Conservation (phyloP, 1,140 invertebrate species). For the Eueides isabella region DNA sequence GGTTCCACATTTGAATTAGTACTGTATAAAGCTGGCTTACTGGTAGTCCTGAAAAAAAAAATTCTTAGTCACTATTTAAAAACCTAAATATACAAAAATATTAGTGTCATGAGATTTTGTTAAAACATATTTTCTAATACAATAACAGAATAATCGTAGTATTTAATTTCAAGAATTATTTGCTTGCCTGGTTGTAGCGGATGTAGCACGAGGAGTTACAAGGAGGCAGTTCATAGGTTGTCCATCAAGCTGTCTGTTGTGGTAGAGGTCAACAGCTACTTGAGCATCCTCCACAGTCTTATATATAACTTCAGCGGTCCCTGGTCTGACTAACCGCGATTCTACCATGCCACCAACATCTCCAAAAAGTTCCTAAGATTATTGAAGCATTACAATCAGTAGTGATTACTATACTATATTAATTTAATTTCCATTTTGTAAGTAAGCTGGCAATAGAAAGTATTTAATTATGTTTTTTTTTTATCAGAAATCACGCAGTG, state of each 20-base stretch:
- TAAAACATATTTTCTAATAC: too few species aligned
- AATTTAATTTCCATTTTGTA: too few species aligned
- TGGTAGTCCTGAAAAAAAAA: slow-evolving; percentile 60
- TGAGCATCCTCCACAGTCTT: slow-evolving; percentile 92
- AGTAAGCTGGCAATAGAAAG: too few species aligned
- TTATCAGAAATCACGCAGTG: too few species aligned
- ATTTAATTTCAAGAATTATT: neutral
- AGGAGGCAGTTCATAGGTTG: slow-evolving; percentile 77
- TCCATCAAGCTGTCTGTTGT: slow-evolving; percentile 88
- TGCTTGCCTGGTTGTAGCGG: slow-evolving; percentile 48
- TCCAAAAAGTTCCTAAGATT: slow-evolving; percentile 92
- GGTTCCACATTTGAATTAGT: slow-evolving; percentile 80
- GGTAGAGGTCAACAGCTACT: slow-evolving; percentile 94
- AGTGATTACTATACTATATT: neutral
- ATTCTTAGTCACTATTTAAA: neutral
- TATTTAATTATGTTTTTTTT: too few species aligned
- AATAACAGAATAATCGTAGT: too few species aligned
- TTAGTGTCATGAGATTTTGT: neutral
- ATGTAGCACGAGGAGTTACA: slow-evolving; percentile 59
- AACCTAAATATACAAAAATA: neutral
- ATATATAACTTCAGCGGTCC: slow-evolving; percentile 95
- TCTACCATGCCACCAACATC: slow-evolving; percentile 93
- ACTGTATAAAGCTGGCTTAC: slow-evolving; percentile 70
- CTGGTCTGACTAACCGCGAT: slow-evolving; percentile 91
- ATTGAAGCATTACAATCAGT: neutral